phyloP scores from a whole-genome alignment of 2,888 invertebrate genomes.

The Lordiphosa andalusiaca region DNA sequence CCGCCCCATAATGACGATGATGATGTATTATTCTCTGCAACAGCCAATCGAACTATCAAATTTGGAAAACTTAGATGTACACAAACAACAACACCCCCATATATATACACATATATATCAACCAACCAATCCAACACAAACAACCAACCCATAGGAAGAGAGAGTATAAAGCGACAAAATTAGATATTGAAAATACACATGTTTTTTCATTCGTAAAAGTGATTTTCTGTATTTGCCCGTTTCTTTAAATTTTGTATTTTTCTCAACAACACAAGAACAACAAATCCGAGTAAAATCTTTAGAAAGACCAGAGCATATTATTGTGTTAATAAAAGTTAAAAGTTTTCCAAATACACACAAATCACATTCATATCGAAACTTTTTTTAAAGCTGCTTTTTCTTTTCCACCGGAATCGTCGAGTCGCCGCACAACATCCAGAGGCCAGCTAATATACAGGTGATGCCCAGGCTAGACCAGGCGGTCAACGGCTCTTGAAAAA shows the following conservation, averaged over 20 bases:
- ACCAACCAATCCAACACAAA: slow-evolving; percentile 25
- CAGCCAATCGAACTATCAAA: slow-evolving; percentile 23
- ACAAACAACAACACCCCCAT: slow-evolving; percentile 32
- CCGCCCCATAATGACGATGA: slow-evolving; percentile 12
- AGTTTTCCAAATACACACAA: slow-evolving; percentile 7
- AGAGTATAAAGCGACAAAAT: slow-evolving; percentile 13
- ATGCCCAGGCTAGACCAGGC: slow-evolving; percentile 88
- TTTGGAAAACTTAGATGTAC: slow-evolving; percentile 38
- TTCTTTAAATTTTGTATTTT: not conserved
- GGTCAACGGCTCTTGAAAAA: slow-evolving; percentile 87
- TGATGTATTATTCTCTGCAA: slow-evolving; percentile 12
- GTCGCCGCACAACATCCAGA: slow-evolving; percentile 83
- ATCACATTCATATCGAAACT: slow-evolving; percentile 9
- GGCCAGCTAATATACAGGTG: slow-evolving; percentile 85
- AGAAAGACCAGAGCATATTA: not conserved
- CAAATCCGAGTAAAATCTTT: slow-evolving; percentile 1
- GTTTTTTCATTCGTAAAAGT: too few species aligned
- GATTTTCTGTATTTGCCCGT: too few species aligned
- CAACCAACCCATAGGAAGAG: slow-evolving; percentile 17
- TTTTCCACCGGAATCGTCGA: not conserved
- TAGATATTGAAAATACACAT: not conserved
- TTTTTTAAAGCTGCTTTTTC: slow-evolving; percentile 6
- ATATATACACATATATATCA: slow-evolving; percentile 48
- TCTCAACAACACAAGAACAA: not conserved
- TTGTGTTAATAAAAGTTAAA: slow-evolving; percentile 21